Percentiles rank a stretch among this genome's conserved stretches.
These are phyloP conservation scores for Prionace glauca DNA, from an alignment of 2,797 vertebrate species.

Conservation along the genomic window DNA sequence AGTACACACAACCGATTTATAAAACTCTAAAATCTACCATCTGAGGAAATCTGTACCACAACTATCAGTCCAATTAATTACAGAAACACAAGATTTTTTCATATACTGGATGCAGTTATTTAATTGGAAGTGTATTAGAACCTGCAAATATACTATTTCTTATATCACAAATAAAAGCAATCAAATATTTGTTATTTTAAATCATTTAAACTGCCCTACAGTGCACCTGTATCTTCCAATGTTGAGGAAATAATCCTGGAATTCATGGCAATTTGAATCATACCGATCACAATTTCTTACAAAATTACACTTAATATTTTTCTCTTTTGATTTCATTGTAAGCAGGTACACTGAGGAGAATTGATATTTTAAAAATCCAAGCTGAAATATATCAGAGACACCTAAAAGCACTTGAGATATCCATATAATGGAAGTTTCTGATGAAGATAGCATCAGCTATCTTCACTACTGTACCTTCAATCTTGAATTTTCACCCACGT, in stretches of 20 bases:
- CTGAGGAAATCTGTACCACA: neutral
- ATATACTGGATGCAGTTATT: neutral
- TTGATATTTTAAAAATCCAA: neutral
- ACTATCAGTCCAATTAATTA: neutral
- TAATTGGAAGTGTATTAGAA: neutral
- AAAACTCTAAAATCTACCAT: neutral
- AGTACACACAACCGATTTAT: neutral
- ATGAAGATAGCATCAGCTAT: neutral
- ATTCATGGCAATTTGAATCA: neutral
- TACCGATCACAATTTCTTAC: neutral
- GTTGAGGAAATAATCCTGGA: neutral
- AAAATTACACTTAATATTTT: neutral
- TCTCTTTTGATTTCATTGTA: neutral
- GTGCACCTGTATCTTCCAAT: neutral
- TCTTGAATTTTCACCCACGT: constrained; percentile 85
- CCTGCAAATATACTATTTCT: neutral
- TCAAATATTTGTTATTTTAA: neutral
- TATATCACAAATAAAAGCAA: neutral
- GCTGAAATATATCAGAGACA: neutral
- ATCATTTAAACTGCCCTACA: neutral
- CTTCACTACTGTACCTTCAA: constrained; percentile 72
- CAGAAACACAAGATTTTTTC: neutral
- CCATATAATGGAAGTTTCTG: neutral
- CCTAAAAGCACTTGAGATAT: neutral
- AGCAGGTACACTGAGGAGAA: neutral